phyloP scores from a whole-genome alignment of 1,140 invertebrate genomes.

The Paraescarpia echinospica region DNA sequence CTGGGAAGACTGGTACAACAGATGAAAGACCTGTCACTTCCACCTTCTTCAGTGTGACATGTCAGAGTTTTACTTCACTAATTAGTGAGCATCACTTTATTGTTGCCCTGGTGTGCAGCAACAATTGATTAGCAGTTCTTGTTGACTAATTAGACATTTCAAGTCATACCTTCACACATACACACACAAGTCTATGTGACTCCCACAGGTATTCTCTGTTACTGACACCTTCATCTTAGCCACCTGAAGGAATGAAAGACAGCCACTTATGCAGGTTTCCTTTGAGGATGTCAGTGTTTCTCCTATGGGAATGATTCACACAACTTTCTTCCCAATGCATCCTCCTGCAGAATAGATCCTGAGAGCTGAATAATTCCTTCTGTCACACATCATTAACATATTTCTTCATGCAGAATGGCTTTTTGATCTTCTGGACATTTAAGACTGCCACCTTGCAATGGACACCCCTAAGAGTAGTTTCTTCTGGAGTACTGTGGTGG shows the following conservation, averaged over 20 bases:
- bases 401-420: background rate
- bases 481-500: background rate
- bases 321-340: background rate
- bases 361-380: background rate
- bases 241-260: background rate
- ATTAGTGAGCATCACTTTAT: background rate
- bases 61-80: background rate
- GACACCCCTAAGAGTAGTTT: background rate
- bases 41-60: background rate
- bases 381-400: background rate
- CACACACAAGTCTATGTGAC: background rate
- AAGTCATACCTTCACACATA: background rate
- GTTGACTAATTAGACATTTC: background rate
- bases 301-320: background rate
- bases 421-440: background rate
- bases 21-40: background rate
- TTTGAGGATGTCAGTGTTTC: background rate
- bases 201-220: background rate
- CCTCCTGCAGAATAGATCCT: background rate
- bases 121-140: slow-evolving; percentile 6
- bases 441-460: background rate
- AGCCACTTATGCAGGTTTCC: background rate
- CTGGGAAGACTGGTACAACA: background rate
- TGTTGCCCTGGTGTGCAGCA: background rate
- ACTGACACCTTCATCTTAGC: background rate